Evolutionary conservation across 2,113 vertebrate genomes (phyloP).

Genomic region (Arvicanthis niloticus): DNA sequence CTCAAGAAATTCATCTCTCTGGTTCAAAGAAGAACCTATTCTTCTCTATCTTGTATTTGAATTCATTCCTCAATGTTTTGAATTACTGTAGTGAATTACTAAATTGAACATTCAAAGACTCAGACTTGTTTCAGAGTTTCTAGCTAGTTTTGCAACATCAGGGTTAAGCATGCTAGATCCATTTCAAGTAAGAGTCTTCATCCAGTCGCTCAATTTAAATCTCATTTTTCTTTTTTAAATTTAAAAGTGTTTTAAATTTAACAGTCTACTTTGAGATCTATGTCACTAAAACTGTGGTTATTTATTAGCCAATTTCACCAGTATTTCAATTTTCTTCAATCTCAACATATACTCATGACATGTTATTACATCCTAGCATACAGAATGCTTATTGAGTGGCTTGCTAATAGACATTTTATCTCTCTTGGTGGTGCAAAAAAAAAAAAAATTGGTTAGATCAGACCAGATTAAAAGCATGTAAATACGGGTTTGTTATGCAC

Average conservation of each 20-base stretch:
- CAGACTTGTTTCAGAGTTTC: background rate
- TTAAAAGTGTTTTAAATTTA: constrained; percentile 17
- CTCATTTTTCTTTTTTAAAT: background rate
- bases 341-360: background rate
- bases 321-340: constrained; percentile 6
- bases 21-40: constrained; percentile 70
- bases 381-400: background rate
- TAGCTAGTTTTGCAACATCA: background rate
- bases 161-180: background rate
- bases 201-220: background rate
- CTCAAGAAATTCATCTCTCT: constrained; percentile 69
- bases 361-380: background rate
- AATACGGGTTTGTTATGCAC: no score
- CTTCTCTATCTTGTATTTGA: constrained; percentile 71
- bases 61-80: constrained; percentile 48
- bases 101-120: constrained; percentile 56
- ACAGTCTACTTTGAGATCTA: background rate
- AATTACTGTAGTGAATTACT: constrained; percentile 29
- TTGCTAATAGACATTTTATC: background rate
- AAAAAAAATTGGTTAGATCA: no score
- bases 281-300: background rate
- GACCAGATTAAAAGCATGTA: no score
- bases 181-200: background rate
- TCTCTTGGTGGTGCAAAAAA: no score
- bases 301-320: background rate